Evolutionary conservation across 1,140 invertebrate genomes (phyloP), one percentile per base, ranked within the genome.

Genomic region (Lanistes nyassanus): DNA sequence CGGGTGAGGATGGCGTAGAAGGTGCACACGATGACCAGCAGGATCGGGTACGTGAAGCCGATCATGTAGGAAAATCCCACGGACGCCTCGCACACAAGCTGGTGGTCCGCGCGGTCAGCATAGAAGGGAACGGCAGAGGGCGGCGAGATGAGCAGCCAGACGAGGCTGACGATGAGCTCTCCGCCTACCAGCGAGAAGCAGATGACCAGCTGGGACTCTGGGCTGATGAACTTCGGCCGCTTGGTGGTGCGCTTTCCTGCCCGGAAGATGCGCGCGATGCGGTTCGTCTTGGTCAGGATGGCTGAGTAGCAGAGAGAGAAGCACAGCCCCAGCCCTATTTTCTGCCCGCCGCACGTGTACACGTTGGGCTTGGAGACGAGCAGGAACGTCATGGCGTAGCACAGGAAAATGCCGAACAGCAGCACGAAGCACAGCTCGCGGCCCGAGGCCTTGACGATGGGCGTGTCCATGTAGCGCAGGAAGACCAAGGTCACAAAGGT

Each of bases 161-260:
- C 76, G 21, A 85, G 77, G n/a, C 83, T 83, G 31, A 87, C 77
- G 34, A 85, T 76, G 16, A 88, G 79, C 76, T 90, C 88, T 11
- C 88, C 79, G 1, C 83, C 80, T 11, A 97, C 92, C 31, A 98
- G 90, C 55, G 92, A 92, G 39, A 92, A 91, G 86, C 96, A 98
- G 82, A 98, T 98, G 79, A 95, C 92, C 34, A 98, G 90, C 88
- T 99, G 97, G 0, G 97, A 98, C 82, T 93, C 93, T 0, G 97
- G 97, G 47, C 96, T 97, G 79, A 98, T 98, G 87, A 97, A 96
- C 31, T 93, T 94, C 9, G 97, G 96, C 75, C 96, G 90, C 84
- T 95, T 94, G 0, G 95, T 94, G 13, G 95, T 96, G 76, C 94
- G 92, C 86, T 95, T 96, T 4, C 92, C 92, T 7, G 92, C 90